A percentile compares a stretch with the other conserved stretches of the same genome.
Conservation (phyloP, 1,140 invertebrate species). For the Panulirus ornatus region DNA sequence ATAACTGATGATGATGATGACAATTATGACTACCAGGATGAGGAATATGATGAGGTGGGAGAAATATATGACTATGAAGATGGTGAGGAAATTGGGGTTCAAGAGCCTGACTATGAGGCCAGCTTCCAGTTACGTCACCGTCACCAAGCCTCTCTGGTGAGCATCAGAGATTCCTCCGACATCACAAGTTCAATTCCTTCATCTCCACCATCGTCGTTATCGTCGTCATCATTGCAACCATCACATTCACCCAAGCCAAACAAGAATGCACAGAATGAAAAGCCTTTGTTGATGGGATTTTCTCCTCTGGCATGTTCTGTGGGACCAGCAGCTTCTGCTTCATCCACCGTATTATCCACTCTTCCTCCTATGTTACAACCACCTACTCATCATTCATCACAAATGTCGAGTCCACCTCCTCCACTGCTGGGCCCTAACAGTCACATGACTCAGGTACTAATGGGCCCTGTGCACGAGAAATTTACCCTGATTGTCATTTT, state of each 20-base stretch:
- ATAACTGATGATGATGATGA: conserved; percentile 62
- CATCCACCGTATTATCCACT: conserved; percentile 36
- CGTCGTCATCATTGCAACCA: conserved; percentile 5
- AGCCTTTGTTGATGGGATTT: conserved; percentile 3
- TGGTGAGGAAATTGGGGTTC: conserved; percentile 27
- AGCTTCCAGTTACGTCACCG: conserved; percentile 59
- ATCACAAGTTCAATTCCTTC: background rate
- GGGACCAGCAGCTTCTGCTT: background rate
- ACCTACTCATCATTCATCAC: conserved; percentile 41
- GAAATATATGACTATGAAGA: conserved; percentile 59
- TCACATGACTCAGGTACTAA: conserved; percentile 65
- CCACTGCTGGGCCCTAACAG: conserved; percentile 56
- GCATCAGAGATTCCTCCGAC: background rate
- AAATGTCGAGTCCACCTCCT: conserved; percentile 43
- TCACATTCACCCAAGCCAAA: conserved; percentile 12
- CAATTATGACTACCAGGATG: conserved; percentile 54
- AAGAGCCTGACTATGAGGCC: conserved; percentile 14
- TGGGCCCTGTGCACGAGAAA: conserved; percentile 58
- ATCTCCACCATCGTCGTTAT: conserved; percentile 8
- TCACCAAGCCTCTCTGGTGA: conserved; percentile 21
- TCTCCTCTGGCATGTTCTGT: background rate
- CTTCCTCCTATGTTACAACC: conserved; percentile 48
- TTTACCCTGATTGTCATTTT: background rate
- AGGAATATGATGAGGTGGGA: conserved; percentile 60
- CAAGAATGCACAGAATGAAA: conserved; percentile 19